Base-by-base conservation (phyloP, 2,797 vertebrate species). In the Pseudomugil tenellus region DNA sequence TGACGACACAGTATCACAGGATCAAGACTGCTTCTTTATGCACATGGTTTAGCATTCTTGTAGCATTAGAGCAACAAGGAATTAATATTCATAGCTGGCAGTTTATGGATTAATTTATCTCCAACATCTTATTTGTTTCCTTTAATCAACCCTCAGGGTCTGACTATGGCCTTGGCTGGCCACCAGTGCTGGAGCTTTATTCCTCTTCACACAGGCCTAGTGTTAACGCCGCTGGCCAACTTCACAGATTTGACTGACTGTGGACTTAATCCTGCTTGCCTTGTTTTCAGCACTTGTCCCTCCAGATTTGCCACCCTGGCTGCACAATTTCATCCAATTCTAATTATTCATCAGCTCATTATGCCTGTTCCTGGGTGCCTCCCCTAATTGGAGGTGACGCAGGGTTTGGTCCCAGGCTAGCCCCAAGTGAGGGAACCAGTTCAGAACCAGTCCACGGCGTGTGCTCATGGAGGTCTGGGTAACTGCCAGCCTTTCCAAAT, bases 201-300 rank as follows among this genome's bases (percentile, higher is more conserved):
- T 92, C 89, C 87, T 91, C 92, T 94, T 95, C 90, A 90, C 92
- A 89, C 87, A 94, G 92, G 89, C 93, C 94, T 91, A 90, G 95
- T 94, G 94, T 96, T 93, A 93, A 84, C 84, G 93, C 95, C 93
- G 72, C 91, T 83, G 94, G 96, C 93, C 91, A 88, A 89, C 71
- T 92, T 94, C 90, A 92, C 93, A 94, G 93, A 58, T 94, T 95
- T 97, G 96, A 97, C 94, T 96, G 96, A 97, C 96, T 96, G 92
- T 89, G 79, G 94, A 93, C 94, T 94, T 96, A 97, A 97, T 96
- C 94, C 92, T 93, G 91, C 93, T 91, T 95, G 95, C 95, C 95
- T 96, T 90, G 92, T 95, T 96, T 96, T 95, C 96, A 96, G 95
- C 95, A 95, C 95, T 96, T 96, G 96, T 97, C 95, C 95, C 91